These are phyloP conservation scores for Corythucha ciliata DNA, from an alignment of 2,888 invertebrate genomes.

Conservation along the genomic window DNA sequence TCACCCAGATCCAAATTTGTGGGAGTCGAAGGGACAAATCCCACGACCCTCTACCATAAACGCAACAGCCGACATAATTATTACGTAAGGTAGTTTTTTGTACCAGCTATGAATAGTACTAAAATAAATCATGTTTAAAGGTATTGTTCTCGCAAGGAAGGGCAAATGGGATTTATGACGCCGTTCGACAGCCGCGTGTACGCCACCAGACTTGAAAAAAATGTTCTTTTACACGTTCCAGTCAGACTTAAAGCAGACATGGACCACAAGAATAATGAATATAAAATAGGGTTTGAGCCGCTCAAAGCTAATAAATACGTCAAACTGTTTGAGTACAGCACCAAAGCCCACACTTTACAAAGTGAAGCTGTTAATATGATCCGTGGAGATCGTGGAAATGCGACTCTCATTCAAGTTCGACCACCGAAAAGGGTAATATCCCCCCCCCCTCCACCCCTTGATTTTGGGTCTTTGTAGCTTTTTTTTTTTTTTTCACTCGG, in stretches of 20 bases:
- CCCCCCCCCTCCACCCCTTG: not conserved
- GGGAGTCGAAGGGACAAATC: conserved; percentile 45
- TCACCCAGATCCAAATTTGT: conserved; percentile 43
- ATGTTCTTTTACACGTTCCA: conserved; percentile 51
- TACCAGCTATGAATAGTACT: not conserved
- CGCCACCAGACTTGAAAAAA: conserved; percentile 52
- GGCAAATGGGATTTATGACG: conserved; percentile 55
- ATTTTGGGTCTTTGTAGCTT: too few relatives aligned
- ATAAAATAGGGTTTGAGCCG: conserved; percentile 46
- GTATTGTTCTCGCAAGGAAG: conserved; percentile 41
- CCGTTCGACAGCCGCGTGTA: conserved; percentile 50
- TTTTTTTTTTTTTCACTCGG: too few relatives aligned
- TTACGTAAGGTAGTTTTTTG: conserved; percentile 13
- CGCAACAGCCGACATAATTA: conserved; percentile 5
- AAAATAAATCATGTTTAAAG: not conserved
- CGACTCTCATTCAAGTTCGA: conserved; percentile 12
- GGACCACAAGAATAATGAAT: conserved; percentile 44
- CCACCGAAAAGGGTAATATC: conserved; percentile 5
- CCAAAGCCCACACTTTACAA: conserved; percentile 54
- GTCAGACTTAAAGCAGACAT: conserved; percentile 44
- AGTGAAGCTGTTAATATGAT: conserved; percentile 49
- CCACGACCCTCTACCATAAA: conserved; percentile 42
- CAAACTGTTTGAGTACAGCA: conserved; percentile 51
- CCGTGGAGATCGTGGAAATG: conserved; percentile 40
- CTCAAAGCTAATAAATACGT: conserved; percentile 45